These are phyloP conservation scores for Cordilura impudica DNA, from an alignment of 2,888 invertebrate species.

Conservation along the genomic window DNA sequence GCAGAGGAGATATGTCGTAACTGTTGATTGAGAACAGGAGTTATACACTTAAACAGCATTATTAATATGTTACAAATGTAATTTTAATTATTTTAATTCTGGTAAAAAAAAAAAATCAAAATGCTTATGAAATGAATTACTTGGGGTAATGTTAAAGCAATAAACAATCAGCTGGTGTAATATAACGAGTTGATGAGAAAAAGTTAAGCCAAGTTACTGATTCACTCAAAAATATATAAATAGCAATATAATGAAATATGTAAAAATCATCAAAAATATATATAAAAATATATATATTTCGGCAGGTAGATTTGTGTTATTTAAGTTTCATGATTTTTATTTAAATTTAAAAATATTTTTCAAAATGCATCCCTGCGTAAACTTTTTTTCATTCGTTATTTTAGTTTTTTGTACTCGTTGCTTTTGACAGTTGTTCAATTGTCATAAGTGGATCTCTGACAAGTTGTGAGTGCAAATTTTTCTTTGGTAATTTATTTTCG, in stretches of 20 bases:
- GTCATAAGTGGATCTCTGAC: conserved; percentile 42
- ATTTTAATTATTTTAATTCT: conserved; percentile 21
- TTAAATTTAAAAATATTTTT: not conserved
- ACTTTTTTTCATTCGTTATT: conserved; percentile 4
- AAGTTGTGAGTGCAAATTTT: conserved; percentile 27
- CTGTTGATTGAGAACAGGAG: conserved; percentile 62
- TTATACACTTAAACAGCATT: conserved; percentile 69
- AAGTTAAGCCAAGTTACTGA: conserved; percentile 7
- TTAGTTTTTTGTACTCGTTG: conserved; percentile 25
- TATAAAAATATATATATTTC: no score
- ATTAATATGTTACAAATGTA: conserved; percentile 32
- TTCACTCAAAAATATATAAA: not conserved
- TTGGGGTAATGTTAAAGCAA: conserved; percentile 2
- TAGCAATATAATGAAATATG: no score
- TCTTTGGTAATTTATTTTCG: conserved; percentile 37
- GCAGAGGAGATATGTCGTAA: conserved; percentile 75
- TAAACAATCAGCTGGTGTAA: not conserved
- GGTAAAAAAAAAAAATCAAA: not conserved
- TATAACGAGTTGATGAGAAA: not conserved
- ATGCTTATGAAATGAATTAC: conserved; percentile 26
- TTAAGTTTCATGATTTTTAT: not conserved
- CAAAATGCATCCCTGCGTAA: conserved; percentile 21
- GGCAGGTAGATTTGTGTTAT: no score
- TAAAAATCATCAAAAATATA: no score
- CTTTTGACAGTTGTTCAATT: conserved; percentile 49